Base-by-base conservation (phyloP, 2,888 invertebrate genomes). In the Sesia apiformis region DNA sequence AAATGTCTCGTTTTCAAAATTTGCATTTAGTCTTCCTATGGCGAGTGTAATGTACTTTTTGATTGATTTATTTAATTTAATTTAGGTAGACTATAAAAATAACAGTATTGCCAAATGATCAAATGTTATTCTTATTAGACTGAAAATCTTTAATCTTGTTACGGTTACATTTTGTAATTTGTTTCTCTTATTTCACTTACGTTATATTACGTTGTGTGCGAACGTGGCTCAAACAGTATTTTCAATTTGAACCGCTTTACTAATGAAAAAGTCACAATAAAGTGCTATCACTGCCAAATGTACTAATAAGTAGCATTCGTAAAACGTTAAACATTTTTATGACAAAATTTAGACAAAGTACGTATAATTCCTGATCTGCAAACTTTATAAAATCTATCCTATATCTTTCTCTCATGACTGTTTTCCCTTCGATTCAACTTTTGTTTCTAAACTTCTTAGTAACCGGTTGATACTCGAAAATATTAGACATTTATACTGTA, bases 71-170 rank as follows among this genome's bases (percentile, higher is more conserved):
- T 76, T 75, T 78, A 75, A 69, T 74, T 81, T 78, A 74, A 67
- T 72, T 62, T 81, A 78, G 71, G 67, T 78, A 72, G 75, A 75
- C 40, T 56, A 52, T 59, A 59, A 57, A 73, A 64, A 76, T 69
- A 84, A 84, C 81, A 84, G 80, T 83, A 86, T 87, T 89, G 89
- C 89, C 89, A 89, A 89, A 88, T 87, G 80, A 87, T 84, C 84
- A 84, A 85, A 56, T 81, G 70, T 83, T 77, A 23, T 23, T 23
- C 23, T 23, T 23, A 81, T 85, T 87, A 89, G 89, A 89, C 89
- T 89, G 89, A 88, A 75, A 76, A 69, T 62, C 65, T 76, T 74
- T 70, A 69, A 72, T 72, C 66, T 74, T 67, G 67, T 67, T 72
- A 72, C 68, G 62, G 64, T 69, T 65, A 70, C 63, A 70, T 67